phyloP scores from a whole-genome alignment of 2,797 vertebrate genomes.

The Petrocephalus sullivani region DNA sequence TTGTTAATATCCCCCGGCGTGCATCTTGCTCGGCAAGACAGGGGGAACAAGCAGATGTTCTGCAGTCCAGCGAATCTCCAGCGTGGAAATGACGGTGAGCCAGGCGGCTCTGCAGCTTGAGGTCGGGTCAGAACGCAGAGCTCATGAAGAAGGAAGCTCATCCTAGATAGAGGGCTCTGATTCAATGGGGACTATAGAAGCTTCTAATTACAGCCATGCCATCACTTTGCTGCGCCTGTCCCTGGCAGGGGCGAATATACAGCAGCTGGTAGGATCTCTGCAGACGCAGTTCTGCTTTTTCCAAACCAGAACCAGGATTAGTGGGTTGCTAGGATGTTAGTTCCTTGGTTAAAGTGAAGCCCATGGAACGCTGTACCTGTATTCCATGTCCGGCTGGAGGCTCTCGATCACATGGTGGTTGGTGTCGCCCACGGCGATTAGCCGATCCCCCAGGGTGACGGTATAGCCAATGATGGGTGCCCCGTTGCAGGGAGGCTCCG shows the following conservation, averaged over 20 bases:
- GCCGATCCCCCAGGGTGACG: conserved; percentile 72
- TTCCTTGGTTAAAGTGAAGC: neutral
- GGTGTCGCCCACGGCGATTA: conserved; percentile 66
- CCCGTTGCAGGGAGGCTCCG: conserved; percentile 86
- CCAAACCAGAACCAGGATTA: neutral
- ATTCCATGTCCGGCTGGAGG: conserved; percentile 87
- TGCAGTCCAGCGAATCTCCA: neutral
- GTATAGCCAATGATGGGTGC: conserved; percentile 82
- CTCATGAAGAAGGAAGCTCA: neutral
- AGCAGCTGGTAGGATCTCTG: neutral
- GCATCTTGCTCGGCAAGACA: neutral
- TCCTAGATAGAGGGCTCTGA: neutral
- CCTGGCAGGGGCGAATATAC: neutral
- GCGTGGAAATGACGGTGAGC: neutral
- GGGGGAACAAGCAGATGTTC: neutral
- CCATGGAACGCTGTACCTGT: conserved; percentile 68
- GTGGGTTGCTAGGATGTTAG: neutral
- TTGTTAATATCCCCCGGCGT: neutral
- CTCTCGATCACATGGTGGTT: conserved; percentile 71
- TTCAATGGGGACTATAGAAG: neutral
- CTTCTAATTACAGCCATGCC: neutral
- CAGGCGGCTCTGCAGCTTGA: neutral
- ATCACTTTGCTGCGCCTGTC: neutral
- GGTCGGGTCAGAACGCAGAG: neutral
- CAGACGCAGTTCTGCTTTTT: neutral